Evolutionary conservation across 2,888 invertebrate genomes (phyloP), one percentile per base, ranked within the genome.

Genomic region (Acrobasis consociella): DNA sequence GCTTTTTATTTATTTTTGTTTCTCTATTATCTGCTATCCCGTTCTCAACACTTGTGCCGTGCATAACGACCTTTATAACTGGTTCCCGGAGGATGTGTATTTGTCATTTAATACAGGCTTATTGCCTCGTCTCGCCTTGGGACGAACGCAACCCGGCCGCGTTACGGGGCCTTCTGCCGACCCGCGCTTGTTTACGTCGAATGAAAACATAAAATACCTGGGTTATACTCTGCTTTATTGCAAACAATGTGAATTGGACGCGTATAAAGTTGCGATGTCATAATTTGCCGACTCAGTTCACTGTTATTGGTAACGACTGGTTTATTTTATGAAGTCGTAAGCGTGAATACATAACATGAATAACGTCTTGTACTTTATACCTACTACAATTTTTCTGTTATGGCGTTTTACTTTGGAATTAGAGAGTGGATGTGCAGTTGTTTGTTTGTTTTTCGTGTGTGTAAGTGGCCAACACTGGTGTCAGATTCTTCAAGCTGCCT

Each of bases 61-160:
- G 42, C 64, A 61, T 66, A 66, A 66, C 66, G 66, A 60, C 58
- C 64, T 62, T 66, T 66, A 66, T 66, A 66, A 66, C 63, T 64
- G 60, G 62, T 61, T 69, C 63, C 62, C 64, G 66, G 55, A 64
- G 67, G 67, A 68, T 64, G 67, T 73, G 70, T 73, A 72, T 76
- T 72, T 75, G 75, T 76, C 76, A 73, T 76, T 72, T 76, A 71
- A 72, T 73, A 72, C 67, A 68, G 69, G 64, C 72, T 71, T 71
- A 73, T 75, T 72, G 72, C 76, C 69, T 63, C 70, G 66, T 66
- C 68, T 67, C 62, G 64, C 65, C 59, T 62, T 59, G 63, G 63
- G 63, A 63, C 58, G 59, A 53, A 42, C 55, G 61, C 53, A 61
- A 62, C 55, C 62, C 62, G 55, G 53, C 62, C 62, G 53, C 53